Evolutionary conservation across 2,888 invertebrate genomes (phyloP).

Genomic region (Willowsia nigromaculata): DNA sequence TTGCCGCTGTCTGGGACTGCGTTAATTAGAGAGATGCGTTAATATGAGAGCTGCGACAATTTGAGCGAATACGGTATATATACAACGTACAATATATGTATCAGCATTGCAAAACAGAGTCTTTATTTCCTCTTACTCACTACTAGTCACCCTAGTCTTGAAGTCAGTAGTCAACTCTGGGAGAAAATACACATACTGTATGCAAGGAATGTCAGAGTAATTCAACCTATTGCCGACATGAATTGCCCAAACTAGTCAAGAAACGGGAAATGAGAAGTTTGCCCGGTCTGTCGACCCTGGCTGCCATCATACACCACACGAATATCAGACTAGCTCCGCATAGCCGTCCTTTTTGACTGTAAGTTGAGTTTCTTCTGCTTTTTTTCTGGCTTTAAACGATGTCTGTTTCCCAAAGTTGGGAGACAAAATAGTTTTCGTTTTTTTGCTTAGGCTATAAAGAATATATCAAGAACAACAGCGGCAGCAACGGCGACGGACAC

Average conservation of each 20-base stretch:
- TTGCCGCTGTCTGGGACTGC: no score
- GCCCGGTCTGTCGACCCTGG: slow-evolving; percentile 70
- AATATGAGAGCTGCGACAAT: no score
- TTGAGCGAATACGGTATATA: not conserved
- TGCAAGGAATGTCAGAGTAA: slow-evolving; percentile 63
- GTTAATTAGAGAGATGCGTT: no score
- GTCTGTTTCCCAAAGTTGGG: slow-evolving; percentile 49
- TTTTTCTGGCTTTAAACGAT: slow-evolving; percentile 36
- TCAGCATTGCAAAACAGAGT: not conserved
- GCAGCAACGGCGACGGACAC: not conserved
- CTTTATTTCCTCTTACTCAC: slow-evolving; percentile 19
- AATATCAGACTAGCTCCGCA: slow-evolving; percentile 23
- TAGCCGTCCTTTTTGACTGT: not conserved
- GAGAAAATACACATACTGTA: slow-evolving; percentile 43
- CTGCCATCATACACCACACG: slow-evolving; percentile 58
- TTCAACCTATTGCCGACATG: slow-evolving; percentile 68
- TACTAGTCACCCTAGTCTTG: not conserved
- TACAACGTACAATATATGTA: not conserved
- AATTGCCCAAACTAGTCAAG: slow-evolving; percentile 68
- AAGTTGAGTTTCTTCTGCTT: not conserved
- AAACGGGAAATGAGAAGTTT: slow-evolving; percentile 70
- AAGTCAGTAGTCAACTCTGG: slow-evolving; percentile 13
- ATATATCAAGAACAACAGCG: not conserved
- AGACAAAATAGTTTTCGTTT: slow-evolving; percentile 47
- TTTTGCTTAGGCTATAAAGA: slow-evolving; percentile 1